Conservation (phyloP, 2,113 vertebrate genomes). For the Abramis brama region DNA sequence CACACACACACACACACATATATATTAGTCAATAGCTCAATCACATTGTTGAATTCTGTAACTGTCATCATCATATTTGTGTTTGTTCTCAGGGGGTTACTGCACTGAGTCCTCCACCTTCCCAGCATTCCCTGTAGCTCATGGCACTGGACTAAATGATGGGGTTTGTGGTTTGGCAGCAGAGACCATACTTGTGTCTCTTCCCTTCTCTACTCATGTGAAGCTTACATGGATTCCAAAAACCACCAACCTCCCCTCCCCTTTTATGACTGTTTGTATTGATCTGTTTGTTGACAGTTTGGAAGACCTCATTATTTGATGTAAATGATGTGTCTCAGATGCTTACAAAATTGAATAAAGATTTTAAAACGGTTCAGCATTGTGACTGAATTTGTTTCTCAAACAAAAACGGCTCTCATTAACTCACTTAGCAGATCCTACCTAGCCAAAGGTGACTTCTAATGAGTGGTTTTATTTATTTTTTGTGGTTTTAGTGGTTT, state of each 20-base stretch:
- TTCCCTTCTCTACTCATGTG: constrained; percentile 27
- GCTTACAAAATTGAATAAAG: constrained; percentile 71
- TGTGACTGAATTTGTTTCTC: background rate
- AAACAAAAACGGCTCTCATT: background rate
- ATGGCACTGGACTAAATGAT: constrained; percentile 70
- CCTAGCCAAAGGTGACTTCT: background rate
- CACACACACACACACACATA: no score
- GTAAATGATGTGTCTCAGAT: constrained; percentile 70
- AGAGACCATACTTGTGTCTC: constrained; percentile 58
- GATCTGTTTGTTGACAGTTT: constrained; percentile 63
- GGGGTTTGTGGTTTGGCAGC: constrained; percentile 62
- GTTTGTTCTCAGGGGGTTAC: constrained; percentile 63
- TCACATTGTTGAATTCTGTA: no score
- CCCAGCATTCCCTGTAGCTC: constrained; percentile 79
- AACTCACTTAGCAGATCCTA: background rate
- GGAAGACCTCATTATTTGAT: constrained; percentile 66
- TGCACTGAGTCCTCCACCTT: constrained; percentile 77
- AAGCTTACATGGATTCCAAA: constrained; percentile 61
- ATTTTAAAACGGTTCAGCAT: constrained; percentile 59
- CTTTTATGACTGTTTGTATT: constrained; percentile 55
- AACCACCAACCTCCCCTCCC: constrained; percentile 55
- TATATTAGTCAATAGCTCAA: no score
- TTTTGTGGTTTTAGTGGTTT: no score
- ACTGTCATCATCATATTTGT: background rate
- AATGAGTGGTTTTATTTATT: background rate